Conservation (phyloP, 2,888 invertebrate species). For the Chymomyza procnemis region DNA sequence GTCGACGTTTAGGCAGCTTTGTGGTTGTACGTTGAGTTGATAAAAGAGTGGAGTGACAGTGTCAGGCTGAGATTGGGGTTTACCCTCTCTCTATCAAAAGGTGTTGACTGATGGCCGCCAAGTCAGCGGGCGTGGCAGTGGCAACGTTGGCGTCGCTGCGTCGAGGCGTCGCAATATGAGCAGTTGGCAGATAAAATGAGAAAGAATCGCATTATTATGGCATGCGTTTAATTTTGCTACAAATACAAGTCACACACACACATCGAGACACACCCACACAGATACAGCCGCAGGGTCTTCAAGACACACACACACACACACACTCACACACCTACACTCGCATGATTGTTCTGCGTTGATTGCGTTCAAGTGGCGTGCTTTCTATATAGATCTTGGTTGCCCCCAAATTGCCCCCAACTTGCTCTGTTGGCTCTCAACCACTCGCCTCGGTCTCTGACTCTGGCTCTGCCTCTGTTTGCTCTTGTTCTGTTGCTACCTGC, state of each 20-base stretch:
- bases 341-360: conserved; percentile 52
- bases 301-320: background rate
- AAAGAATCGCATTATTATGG: conserved; percentile 68
- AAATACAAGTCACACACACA: conserved; percentile 6
- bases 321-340: conserved; percentile 14
- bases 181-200: conserved; percentile 35
- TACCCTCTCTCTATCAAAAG: background rate
- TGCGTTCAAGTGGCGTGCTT: conserved; percentile 46
- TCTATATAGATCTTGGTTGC: background rate
- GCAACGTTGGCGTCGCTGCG: no score
- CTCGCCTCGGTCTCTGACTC: no score
- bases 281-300: background rate
- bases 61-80: background rate
- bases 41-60: background rate
- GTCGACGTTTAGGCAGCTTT: conserved; percentile 30
- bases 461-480: no score
- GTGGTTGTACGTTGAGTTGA: conserved; percentile 45
- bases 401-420: background rate
- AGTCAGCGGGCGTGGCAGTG: background rate
- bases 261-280: background rate
- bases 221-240: conserved; percentile 66
- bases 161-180: background rate
- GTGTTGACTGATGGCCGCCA: background rate
- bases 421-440: no score
- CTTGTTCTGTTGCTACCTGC: background rate